These are phyloP conservation scores for Aphidius gifuensis DNA, from an alignment of 1,140 invertebrate genomes.

Conservation along the genomic window DNA sequence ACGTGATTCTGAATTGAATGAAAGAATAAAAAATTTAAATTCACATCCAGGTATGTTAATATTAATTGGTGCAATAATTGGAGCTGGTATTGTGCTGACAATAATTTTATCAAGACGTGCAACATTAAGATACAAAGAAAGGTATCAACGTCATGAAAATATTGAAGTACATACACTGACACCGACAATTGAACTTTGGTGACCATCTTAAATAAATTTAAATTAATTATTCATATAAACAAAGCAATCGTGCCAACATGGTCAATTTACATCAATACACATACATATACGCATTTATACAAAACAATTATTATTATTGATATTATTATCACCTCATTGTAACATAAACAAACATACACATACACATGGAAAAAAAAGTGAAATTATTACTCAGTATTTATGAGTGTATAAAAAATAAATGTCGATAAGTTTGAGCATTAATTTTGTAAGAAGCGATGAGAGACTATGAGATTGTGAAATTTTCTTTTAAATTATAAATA, in stretches of 20 bases:
- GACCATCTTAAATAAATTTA: constrained; percentile 50
- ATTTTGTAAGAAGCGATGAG: constrained; percentile 9
- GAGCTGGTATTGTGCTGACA: constrained; percentile 49
- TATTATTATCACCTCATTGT: no score
- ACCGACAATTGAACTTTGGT: constrained; percentile 66
- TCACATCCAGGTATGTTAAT: constrained; percentile 57
- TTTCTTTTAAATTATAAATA: background rate
- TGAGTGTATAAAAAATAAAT: background rate
- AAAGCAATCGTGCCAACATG: background rate
- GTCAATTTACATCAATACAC: background rate
- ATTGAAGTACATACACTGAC: constrained; percentile 68
- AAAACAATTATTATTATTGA: no score
- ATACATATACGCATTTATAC: background rate
- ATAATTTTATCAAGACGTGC: constrained; percentile 49
- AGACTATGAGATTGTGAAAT: constrained; percentile 14
- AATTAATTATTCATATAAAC: background rate
- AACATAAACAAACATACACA: constrained; percentile 4
- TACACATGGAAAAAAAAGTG: background rate
- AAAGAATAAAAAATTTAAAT: constrained; percentile 30
- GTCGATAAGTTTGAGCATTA: constrained; percentile 16
- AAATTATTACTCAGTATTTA: no score
- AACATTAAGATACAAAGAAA: constrained; percentile 37
- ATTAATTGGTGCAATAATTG: constrained; percentile 35
- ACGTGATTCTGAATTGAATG: constrained; percentile 44
- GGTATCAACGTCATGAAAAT: constrained; percentile 57